phyloP scores from a whole-genome alignment of 2,113 vertebrate genomes.

The Uria aalge region DNA sequence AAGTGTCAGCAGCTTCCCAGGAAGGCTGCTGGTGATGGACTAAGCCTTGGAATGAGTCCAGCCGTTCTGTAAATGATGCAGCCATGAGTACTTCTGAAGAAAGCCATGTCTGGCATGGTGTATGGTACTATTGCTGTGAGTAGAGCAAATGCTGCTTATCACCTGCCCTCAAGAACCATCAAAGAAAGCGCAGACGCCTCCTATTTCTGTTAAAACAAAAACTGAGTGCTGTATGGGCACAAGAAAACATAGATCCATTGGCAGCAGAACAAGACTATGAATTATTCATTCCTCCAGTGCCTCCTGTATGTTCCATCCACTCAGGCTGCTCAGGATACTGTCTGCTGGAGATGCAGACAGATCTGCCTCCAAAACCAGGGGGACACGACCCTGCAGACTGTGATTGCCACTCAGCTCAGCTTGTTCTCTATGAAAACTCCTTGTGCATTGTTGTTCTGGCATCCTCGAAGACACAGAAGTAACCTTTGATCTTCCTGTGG shows the following conservation, averaged over 20 bases:
- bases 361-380: neutral
- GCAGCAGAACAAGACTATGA: constrained; percentile 25
- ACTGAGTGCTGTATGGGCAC: neutral
- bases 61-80: neutral
- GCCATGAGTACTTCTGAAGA: constrained; percentile 4
- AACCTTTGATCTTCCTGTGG: neutral
- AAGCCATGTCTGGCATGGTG: neutral
- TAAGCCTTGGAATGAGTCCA: neutral
- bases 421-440: neutral
- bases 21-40: neutral
- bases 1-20: neutral
- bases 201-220: constrained; percentile 55
- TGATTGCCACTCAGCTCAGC: neutral
- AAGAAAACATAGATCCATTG: constrained; percentile 33
- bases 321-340: neutral
- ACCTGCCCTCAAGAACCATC: neutral
- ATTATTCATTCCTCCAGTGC: constrained; percentile 46
- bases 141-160: neutral
- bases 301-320: constrained; percentile 31
- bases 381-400: neutral
- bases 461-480: neutral
- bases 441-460: neutral
- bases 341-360: neutral
- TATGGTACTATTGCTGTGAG: neutral
- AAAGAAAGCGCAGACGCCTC: neutral